These are phyloP conservation scores for Cyrtorhinus lividipennis DNA, from an alignment of 1,140 invertebrate genomes.

Conservation along the genomic window DNA sequence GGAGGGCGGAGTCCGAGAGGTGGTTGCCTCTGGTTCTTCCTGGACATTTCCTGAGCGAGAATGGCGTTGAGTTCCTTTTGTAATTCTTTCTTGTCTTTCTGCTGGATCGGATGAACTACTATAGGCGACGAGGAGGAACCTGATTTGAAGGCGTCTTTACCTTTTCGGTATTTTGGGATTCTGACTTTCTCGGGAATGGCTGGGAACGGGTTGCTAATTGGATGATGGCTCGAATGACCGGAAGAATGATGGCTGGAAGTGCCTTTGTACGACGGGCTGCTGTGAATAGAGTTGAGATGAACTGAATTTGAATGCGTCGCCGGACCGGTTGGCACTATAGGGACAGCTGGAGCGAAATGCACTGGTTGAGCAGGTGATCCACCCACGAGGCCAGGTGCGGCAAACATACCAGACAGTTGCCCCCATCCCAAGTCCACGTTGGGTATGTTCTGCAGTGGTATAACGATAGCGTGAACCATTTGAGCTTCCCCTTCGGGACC, in stretches of 20 bases:
- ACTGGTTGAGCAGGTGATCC: neutral
- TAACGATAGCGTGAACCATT: conserved; percentile 19
- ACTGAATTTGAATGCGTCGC: neutral
- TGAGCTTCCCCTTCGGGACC: conserved; percentile 11
- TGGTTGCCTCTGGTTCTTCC: conserved; percentile 15
- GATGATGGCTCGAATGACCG: neutral
- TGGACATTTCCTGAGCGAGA: conserved; percentile 18
- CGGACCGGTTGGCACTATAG: neutral
- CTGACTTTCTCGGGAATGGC: neutral
- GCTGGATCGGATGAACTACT: conserved; percentile 6
- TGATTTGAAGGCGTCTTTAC: conserved; percentile 10
- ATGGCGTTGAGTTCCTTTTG: conserved; percentile 18
- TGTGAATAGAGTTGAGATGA: neutral
- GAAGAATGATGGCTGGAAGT: neutral
- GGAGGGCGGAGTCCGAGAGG: conserved; percentile 12
- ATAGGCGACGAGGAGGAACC: conserved; percentile 10
- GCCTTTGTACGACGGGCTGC: neutral
- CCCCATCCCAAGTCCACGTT: conserved; percentile 11
- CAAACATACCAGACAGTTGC: neutral
- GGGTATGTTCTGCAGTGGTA: conserved; percentile 7
- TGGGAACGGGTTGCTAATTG: neutral
- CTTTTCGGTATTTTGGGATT: neutral
- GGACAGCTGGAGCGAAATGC: neutral
- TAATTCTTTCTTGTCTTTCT: neutral
- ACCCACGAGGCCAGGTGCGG: neutral